Percentiles rank a stretch among this genome's conserved stretches.
These are phyloP conservation scores for Sipha maydis DNA, from an alignment of 2,888 invertebrate genomes.

Conservation along the genomic window DNA sequence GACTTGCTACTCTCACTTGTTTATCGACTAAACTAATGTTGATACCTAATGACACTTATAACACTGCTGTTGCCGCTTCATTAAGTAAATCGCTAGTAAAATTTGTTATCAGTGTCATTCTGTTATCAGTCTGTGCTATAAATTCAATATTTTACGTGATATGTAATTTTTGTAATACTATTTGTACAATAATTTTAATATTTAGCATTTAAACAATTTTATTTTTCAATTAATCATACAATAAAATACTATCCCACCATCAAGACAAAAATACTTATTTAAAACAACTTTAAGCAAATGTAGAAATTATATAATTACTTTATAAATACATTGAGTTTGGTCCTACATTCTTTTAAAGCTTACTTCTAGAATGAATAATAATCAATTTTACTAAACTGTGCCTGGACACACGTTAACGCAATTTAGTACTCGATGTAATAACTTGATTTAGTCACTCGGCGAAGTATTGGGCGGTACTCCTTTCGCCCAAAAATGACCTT, in stretches of 20 bases:
- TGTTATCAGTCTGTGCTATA: not conserved
- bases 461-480: too few relatives aligned
- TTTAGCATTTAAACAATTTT: not conserved
- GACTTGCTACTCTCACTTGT: too few relatives aligned
- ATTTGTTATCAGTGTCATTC: not conserved
- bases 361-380: not conserved
- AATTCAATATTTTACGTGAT: too few relatives aligned
- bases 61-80: too few relatives aligned
- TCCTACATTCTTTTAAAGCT: not conserved
- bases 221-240: not conserved
- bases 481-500: too few relatives aligned
- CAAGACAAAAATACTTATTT: not conserved
- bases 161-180: too few relatives aligned
- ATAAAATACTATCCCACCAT: not conserved
- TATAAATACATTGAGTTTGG: not conserved
- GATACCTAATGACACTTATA: too few relatives aligned
- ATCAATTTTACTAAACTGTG: constrained; percentile 2
- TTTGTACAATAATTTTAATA: too few relatives aligned
- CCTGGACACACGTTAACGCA: not conserved
- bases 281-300: not conserved
- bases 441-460: not conserved
- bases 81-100: too few relatives aligned
- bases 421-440: not conserved
- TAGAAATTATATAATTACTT: not conserved
- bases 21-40: too few relatives aligned